These are phyloP conservation scores for Mylabris sibirica DNA, from an alignment of 2,888 invertebrate species.

Conservation along the genomic window DNA sequence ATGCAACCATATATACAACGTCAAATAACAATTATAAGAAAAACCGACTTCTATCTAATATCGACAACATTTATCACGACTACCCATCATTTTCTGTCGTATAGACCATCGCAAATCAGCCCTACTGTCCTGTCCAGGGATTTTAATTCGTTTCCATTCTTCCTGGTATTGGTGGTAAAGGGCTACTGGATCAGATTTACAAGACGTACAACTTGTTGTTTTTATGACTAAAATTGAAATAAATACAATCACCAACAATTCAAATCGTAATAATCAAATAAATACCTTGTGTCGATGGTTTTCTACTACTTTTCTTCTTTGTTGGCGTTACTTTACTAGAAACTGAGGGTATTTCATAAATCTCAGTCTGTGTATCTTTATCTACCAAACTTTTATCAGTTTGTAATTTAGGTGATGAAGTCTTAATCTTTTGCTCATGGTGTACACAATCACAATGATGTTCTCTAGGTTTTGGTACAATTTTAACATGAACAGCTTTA, in stretches of 20 bases:
- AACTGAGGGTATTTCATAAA: not conserved
- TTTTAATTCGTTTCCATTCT: conserved; percentile 76
- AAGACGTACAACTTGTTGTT: conserved; percentile 60
- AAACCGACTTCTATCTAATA: not conserved
- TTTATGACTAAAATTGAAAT: conserved; percentile 66
- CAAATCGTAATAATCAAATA: not conserved
- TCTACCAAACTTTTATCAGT: not conserved
- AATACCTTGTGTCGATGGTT: not conserved
- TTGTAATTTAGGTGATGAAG: not conserved
- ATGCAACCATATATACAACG: conserved; percentile 9
- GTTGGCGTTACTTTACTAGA: not conserved
- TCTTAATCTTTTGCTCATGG: not conserved
- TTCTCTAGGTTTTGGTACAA: conserved; percentile 25
- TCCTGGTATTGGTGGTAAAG: conserved; percentile 79
- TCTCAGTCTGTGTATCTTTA: conserved; percentile 11
- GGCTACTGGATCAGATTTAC: conserved; percentile 73
- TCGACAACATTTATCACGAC: conserved; percentile 36
- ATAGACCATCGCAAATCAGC: conserved; percentile 74
- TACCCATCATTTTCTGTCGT: conserved; percentile 72
- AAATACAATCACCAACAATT: not conserved
- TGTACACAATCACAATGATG: not conserved
- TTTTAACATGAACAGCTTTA: conserved; percentile 50
- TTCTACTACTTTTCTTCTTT: not conserved
- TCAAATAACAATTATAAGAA: not conserved
- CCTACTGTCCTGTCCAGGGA: conserved; percentile 78